Evolutionary conservation across 2,113 vertebrate genomes (phyloP), one percentile per base, ranked within the genome.

Genomic region (Chaetodon auriga): DNA sequence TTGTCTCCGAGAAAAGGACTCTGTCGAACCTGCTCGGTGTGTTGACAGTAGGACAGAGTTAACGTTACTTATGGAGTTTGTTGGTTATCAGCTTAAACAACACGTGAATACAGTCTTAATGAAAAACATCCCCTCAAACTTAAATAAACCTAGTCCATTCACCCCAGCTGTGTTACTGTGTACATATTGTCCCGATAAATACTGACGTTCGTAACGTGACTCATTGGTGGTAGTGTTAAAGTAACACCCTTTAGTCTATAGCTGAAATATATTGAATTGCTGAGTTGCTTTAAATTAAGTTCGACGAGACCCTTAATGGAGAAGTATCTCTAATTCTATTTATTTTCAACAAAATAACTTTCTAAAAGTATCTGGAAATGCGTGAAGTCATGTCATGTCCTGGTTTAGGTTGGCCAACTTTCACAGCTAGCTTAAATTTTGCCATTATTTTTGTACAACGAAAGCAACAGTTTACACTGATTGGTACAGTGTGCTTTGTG

Each of bases 11-110:
- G 78, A 93, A 91, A 48, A 88, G 84, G 89, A 89, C 85, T 45
- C 55, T 94, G 71, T 92, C 91, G 0, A 90, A 87, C 18, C 87
- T 95, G 2, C 90, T 95, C 4, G 94, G 95, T 95, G 90, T 93
- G 94, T 93, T 78, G 35, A 72, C 69, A 51, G 48, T 45, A 14
- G 4, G 4, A 38, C 36, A 21, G 5, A 45, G 10, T 38, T 12
- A 16, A 23, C 38, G 38, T 41, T 21, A 35, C 14, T 41, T 23
- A 75, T 45, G 25, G 4, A 54, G 2, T 30, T 30, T 30, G 30
- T 30, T 30, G 30, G 30, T 30, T 30, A 3, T 7, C n/a, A 23
- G 13, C 3, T 41, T 9, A 15, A n/a, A 25, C 5, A 15, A 7
- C 16, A 7, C 10, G 15, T 35, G 4, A 36, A 25, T 7, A 68